Conservation (phyloP, 2,113 vertebrate genomes). For the Lampris megalopsis region DNA sequence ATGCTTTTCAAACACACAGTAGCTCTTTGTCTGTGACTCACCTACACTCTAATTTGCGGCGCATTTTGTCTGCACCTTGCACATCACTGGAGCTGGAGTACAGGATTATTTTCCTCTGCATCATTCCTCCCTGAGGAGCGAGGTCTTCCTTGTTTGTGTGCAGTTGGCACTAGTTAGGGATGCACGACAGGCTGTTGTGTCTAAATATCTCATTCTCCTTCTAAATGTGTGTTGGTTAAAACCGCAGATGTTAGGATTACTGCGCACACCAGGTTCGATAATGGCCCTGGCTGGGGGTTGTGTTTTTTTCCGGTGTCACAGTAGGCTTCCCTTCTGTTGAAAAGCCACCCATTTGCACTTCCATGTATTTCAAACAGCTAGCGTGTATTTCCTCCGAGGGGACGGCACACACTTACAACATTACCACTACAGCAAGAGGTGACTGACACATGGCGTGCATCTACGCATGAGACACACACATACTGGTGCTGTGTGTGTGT, state of each 20-base stretch:
- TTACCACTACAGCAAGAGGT: neutral
- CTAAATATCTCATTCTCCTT: too few relatives aligned
- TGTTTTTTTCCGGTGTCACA: conserved; percentile 6
- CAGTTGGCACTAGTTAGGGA: conserved; percentile 7
- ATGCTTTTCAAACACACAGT: too few relatives aligned
- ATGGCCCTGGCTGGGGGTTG: too few relatives aligned
- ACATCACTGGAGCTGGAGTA: neutral
- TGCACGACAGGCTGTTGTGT: neutral
- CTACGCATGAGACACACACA: neutral
- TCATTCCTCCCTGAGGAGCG: too few relatives aligned
- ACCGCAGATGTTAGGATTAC: too few relatives aligned
- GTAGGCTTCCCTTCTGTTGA: conserved; percentile 1
- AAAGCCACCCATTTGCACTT: neutral
- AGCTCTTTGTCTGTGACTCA: neutral
- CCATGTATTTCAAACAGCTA: too few relatives aligned
- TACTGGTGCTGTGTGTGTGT: neutral
- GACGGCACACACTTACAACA: neutral
- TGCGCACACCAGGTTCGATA: too few relatives aligned
- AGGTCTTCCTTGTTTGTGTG: too few relatives aligned
- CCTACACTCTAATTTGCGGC: neutral
- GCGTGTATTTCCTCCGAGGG: neutral
- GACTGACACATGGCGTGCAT: neutral
- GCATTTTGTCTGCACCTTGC: neutral
- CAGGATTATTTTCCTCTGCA: too few relatives aligned
- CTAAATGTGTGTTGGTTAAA: too few relatives aligned